Percentiles rank a stretch among this genome's conserved stretches.
phyloP scores from a whole-genome alignment of 2,797 vertebrate species.

The Syngnathus acus region DNA sequence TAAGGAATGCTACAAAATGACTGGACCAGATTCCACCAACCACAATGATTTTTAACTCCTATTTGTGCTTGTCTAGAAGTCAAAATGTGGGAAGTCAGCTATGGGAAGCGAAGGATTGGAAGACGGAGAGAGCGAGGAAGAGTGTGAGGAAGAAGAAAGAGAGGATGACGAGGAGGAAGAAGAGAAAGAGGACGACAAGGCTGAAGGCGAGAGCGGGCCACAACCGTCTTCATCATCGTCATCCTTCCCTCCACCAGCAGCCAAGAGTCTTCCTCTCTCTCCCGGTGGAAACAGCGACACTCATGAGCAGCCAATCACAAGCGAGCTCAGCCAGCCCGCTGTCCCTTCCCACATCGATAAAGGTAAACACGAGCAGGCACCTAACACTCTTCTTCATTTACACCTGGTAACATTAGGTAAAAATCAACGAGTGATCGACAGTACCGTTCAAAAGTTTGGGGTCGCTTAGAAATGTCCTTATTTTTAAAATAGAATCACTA shows the following conservation, averaged over 20 bases:
- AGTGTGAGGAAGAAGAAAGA: slow-evolving; percentile 57
- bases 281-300: slow-evolving; percentile 40
- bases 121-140: slow-evolving; percentile 58
- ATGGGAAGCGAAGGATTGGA: slow-evolving; percentile 60
- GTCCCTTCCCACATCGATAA: slow-evolving; percentile 33
- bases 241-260: slow-evolving; percentile 54
- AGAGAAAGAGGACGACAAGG: slow-evolving; percentile 22
- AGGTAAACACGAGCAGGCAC: slow-evolving; percentile 32
- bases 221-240: slow-evolving; percentile 57
- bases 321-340: slow-evolving; percentile 23
- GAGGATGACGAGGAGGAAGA: slow-evolving; percentile 23
- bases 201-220: slow-evolving; percentile 63
- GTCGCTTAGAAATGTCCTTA: too few relatives aligned
- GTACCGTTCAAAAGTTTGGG: too few relatives aligned
- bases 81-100: slow-evolving; percentile 38
- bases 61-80: slow-evolving; percentile 31
- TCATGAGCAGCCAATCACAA: slow-evolving; percentile 41
- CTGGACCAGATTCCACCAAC: neutral
- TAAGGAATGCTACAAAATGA: slow-evolving; percentile 49
- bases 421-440: neutral
- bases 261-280: slow-evolving; percentile 56
- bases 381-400: neutral
- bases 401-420: neutral
- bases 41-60: neutral
- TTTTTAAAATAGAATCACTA: too few relatives aligned